Evolutionary conservation across 2,797 vertebrate species (phyloP).

Genomic region (Stomatorhinus walkeri): DNA sequence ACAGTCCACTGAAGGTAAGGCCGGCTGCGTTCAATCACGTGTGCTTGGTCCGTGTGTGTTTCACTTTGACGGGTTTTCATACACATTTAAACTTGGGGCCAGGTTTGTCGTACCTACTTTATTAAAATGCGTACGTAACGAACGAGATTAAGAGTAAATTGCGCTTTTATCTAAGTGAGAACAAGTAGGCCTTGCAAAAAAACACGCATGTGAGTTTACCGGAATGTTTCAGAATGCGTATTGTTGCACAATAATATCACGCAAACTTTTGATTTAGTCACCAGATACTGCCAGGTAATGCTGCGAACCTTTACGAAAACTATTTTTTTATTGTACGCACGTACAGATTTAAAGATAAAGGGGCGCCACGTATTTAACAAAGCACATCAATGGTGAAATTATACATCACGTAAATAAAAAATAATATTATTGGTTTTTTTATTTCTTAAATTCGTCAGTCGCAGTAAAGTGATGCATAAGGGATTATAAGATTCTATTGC

Average conservation of each 20-base stretch:
- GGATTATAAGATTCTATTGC: background rate
- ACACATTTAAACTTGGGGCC: background rate
- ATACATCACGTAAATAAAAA: background rate
- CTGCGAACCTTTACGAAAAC: background rate
- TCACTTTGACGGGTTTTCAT: background rate
- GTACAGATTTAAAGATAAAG: background rate
- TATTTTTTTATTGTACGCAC: background rate
- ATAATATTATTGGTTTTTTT: background rate
- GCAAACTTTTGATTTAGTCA: background rate
- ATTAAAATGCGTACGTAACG: background rate
- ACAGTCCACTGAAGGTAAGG: slow-evolving; percentile 50
- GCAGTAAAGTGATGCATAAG: background rate
- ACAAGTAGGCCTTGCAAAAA: slow-evolving; percentile 6
- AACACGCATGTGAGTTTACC: background rate
- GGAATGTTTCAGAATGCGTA: background rate
- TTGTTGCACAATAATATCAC: background rate
- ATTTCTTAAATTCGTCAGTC: background rate
- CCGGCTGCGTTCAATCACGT: slow-evolving; percentile 33
- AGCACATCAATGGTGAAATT: background rate
- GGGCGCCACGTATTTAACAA: background rate
- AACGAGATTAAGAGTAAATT: background rate
- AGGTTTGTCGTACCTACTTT: background rate
- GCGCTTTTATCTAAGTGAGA: background rate
- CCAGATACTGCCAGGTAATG: background rate
- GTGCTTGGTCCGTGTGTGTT: slow-evolving; percentile 5